Base-by-base conservation (phyloP, 2,888 invertebrate species). In the Agrotis ipsilon region DNA sequence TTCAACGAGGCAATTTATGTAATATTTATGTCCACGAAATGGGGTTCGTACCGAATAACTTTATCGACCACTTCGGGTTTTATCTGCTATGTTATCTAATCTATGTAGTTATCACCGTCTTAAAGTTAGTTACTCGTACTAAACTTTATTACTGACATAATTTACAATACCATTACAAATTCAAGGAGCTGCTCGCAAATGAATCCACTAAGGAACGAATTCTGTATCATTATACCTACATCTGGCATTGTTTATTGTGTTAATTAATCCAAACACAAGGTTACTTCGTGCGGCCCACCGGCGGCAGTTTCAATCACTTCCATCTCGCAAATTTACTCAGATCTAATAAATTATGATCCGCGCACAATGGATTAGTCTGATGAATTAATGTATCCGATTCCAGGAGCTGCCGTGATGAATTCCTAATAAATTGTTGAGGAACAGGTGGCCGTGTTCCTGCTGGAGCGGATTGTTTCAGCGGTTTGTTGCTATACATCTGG, bases 261-360 rank as follows among this genome's bases (percentile, higher is more conserved):
- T 83, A 84, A 84, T 84, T 85, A 85, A 84, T 84, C 81, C 54
- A 57, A 73, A 72, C 78, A 74, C 78, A 68, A 65, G 65, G 64
- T 70, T 62, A 52, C 54, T 71, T 27, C 55, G 63, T 58, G 79
- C 60, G 85, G 72, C 81, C 67, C 58, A 74, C 71, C 71, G 55
- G 75, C 58, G 82, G 78, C 84, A 81, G 72, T 73, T 81, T 85
- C 83, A 84, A 86, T 81, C 85, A 78, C 79, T 72, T 81, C 82
- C 78, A 80, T 80, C 78, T 77, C 81, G 61, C 85, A 80, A 85
- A 86, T 86, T 85, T 82, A 86, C 86, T 81, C 72, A 78, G 82
- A 86, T 84, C 83, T 87, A 87, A 88, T 87, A 89, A 85, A 82
- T 87, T 83, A 83, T 87, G 79, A 86, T 85, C 75, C 78, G 70